A percentile compares a stretch with the other conserved stretches of the same genome.
phyloP scores from a whole-genome alignment of 2,797 vertebrate genomes.

The Naso thynnoides region DNA sequence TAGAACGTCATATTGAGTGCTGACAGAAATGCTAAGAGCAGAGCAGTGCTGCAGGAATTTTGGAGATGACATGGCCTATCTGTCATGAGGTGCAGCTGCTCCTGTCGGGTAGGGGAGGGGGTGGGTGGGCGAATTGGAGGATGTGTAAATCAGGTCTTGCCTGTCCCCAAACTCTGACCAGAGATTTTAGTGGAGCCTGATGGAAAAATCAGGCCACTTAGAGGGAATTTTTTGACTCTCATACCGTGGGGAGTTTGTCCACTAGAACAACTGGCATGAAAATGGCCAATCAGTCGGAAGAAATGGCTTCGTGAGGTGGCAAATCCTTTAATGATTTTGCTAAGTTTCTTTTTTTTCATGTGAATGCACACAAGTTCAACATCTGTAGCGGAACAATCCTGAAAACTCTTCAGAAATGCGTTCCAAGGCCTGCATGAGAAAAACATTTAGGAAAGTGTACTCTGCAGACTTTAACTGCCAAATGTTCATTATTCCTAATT shows the following conservation, averaged over 20 bases:
- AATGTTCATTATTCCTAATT: conserved; percentile 24
- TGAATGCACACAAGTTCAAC: conserved; percentile 29
- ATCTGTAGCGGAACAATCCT: conserved; percentile 26
- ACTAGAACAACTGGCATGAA: conserved; percentile 40
- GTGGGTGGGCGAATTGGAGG: conserved; percentile 40
- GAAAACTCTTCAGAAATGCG: not conserved
- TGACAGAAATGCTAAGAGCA: conserved; percentile 87
- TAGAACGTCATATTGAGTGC: conserved; percentile 86
- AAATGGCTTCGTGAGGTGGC: conserved; percentile 4
- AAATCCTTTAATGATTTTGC: conserved; percentile 35
- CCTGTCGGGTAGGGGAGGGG: conserved; percentile 78
- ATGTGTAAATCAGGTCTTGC: conserved; percentile 67
- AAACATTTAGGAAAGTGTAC: conserved; percentile 13
- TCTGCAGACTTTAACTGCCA: conserved; percentile 15
- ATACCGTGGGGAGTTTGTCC: conserved; percentile 52
- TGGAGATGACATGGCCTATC: conserved; percentile 81
- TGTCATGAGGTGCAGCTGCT: conserved; percentile 85
- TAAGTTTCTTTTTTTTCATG: conserved; percentile 4
- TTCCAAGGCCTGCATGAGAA: conserved; percentile 16
- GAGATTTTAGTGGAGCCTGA: conserved; percentile 60
- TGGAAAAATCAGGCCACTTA: conserved; percentile 76
- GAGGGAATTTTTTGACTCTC: conserved; percentile 63
- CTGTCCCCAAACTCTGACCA: conserved; percentile 55
- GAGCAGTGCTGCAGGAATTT: conserved; percentile 77
- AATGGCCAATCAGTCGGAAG: conserved; percentile 19